Evolutionary conservation across 2,888 invertebrate species (phyloP).

Genomic region (Julus scanicus): DNA sequence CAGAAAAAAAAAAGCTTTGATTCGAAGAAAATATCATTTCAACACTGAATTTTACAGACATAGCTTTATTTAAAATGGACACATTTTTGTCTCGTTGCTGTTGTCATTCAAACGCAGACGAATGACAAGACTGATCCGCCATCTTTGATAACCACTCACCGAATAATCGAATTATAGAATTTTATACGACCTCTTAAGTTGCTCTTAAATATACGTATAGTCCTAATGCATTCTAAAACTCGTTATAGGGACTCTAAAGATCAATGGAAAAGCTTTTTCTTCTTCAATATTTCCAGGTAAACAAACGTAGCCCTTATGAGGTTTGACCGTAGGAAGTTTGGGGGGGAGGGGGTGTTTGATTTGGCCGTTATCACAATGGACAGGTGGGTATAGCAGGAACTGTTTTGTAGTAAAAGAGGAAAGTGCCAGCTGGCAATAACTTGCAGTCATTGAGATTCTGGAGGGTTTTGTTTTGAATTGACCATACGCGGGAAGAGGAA

Average conservation of each 20-base stretch:
- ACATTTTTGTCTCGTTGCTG: too few species aligned
- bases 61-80: too few species aligned
- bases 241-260: background rate
- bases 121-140: too few species aligned
- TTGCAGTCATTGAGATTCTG: background rate
- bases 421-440: background rate
- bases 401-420: slow-evolving; percentile 6
- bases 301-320: background rate
- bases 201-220: too few species aligned
- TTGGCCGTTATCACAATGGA: background rate
- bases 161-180: too few species aligned
- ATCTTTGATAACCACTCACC: too few species aligned
- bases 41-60: too few species aligned
- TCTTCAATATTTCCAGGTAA: background rate
- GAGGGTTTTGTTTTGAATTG: background rate
- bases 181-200: too few species aligned
- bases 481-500: background rate
- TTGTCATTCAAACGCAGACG: too few species aligned
- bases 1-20: too few species aligned
- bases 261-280: background rate
- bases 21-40: too few species aligned
- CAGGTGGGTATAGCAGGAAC: background rate
- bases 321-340: background rate
- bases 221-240: too few species aligned
- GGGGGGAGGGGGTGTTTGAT: background rate